A percentile compares a stretch with the other conserved stretches of the same genome.
Evolutionary conservation across 2,797 vertebrate genomes (phyloP).

Genomic region (Pygocentrus nattereri): DNA sequence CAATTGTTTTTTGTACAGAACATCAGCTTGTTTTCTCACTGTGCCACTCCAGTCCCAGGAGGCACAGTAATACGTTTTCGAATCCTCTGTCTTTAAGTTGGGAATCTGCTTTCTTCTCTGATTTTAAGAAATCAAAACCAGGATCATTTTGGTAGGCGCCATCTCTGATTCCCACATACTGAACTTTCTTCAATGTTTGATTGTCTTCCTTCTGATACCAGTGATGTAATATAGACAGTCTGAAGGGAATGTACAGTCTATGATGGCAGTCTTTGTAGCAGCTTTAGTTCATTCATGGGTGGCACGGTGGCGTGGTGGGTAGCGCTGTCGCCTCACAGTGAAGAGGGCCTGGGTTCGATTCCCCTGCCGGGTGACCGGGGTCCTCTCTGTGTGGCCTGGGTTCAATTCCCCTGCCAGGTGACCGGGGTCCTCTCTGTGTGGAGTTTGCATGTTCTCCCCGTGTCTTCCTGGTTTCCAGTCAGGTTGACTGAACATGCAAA

Average conservation of each 20-base stretch:
- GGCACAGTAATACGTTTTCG: slow-evolving; percentile 56
- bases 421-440: too few species aligned
- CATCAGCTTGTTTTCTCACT: background rate
- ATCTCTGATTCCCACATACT: background rate
- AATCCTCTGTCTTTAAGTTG: slow-evolving; percentile 13
- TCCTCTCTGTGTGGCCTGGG: too few species aligned
- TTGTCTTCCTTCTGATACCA: slow-evolving; percentile 56
- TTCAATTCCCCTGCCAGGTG: too few species aligned
- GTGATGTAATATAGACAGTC: slow-evolving; percentile 25
- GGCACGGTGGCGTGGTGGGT: too few species aligned
- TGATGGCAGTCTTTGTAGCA: slow-evolving; percentile 15
- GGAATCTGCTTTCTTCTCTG: slow-evolving; percentile 14
- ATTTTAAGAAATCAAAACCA: slow-evolving; percentile 11
- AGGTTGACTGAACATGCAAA: too few species aligned
- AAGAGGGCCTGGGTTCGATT: too few species aligned
- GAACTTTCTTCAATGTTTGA: slow-evolving; percentile 40
- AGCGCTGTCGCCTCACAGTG: too few species aligned
- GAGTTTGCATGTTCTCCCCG: too few species aligned
- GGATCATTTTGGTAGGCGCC: background rate
- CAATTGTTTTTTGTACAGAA: slow-evolving; percentile 20
- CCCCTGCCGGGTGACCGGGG: too few species aligned
- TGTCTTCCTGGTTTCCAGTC: too few species aligned
- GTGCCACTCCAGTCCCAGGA: slow-evolving; percentile 44
- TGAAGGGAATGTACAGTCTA: slow-evolving; percentile 11
- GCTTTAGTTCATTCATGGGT: slow-evolving; percentile 35